Evolutionary conservation across 2,113 vertebrate genomes (phyloP).

Genomic region (Buteo buteo): DNA sequence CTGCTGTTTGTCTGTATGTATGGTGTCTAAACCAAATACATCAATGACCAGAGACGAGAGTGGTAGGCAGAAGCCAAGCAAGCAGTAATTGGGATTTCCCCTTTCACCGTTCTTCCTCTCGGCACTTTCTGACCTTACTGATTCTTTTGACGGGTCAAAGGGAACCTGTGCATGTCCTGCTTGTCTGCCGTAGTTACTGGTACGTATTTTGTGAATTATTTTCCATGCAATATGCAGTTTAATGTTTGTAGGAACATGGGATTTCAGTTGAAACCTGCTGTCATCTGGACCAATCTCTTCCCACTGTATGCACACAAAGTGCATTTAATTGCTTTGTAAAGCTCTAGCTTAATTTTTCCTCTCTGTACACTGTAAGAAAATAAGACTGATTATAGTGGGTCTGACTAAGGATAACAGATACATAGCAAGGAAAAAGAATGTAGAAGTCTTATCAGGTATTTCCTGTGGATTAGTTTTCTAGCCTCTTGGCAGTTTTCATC

Average conservation of each 20-base stretch:
- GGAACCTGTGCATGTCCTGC: neutral
- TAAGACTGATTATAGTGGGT: neutral
- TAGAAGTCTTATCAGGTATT: neutral
- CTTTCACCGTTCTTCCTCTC: neutral
- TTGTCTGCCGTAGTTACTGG: neutral
- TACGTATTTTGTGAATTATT: neutral
- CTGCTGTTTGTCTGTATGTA: fast-evolving
- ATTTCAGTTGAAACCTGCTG: neutral
- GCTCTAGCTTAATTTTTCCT: neutral
- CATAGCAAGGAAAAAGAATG: neutral
- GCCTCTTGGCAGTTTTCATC: neutral
- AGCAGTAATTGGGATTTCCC: neutral
- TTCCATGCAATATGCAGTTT: neutral
- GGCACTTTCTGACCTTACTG: neutral
- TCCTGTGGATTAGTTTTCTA: neutral
- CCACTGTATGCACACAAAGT: neutral
- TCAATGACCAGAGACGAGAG: neutral
- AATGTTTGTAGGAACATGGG: neutral
- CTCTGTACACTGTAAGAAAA: neutral
- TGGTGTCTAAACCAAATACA: neutral
- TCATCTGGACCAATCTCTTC: neutral
- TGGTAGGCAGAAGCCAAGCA: neutral
- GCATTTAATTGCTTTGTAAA: neutral
- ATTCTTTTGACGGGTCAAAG: neutral
- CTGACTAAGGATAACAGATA: neutral